phyloP scores from a whole-genome alignment of 2,113 vertebrate genomes.

The Rhea americana region DNA sequence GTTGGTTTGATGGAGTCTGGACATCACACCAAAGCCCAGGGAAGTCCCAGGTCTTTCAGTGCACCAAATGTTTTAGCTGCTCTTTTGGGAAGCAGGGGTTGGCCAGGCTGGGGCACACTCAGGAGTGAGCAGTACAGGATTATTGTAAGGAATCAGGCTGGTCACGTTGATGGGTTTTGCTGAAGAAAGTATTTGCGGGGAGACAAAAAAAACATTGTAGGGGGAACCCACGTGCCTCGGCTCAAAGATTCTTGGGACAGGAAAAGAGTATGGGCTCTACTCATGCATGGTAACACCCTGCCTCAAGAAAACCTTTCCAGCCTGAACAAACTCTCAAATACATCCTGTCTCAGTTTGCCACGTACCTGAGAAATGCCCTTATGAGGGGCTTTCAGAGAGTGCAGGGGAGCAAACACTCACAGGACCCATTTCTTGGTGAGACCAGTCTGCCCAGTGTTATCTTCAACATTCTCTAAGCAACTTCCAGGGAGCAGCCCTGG shows the following conservation, averaged over 20 bases:
- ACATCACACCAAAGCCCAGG: neutral
- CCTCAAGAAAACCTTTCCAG: neutral
- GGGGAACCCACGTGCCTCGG: neutral
- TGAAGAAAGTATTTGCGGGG: neutral
- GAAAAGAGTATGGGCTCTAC: neutral
- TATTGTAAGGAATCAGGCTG: neutral
- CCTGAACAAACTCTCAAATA: neutral
- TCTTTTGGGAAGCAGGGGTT: neutral
- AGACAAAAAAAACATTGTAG: neutral
- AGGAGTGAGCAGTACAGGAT: fast-evolving
- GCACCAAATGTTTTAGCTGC: neutral
- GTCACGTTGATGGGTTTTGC: neutral
- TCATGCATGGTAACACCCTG: neutral
- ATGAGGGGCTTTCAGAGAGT: neutral
- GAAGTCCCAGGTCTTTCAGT: neutral
- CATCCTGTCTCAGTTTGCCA: neutral
- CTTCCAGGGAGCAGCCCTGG: neutral
- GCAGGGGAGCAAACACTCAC: too few species aligned
- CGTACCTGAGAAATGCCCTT: neutral
- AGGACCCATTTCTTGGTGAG: neutral
- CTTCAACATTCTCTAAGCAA: neutral
- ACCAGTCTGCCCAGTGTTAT: neutral
- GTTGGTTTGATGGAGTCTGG: neutral
- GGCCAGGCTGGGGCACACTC: neutral
- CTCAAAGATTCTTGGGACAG: neutral